These are phyloP conservation scores for Prunella fulvescens DNA, from an alignment of 2,113 vertebrate species.

Conservation along the genomic window DNA sequence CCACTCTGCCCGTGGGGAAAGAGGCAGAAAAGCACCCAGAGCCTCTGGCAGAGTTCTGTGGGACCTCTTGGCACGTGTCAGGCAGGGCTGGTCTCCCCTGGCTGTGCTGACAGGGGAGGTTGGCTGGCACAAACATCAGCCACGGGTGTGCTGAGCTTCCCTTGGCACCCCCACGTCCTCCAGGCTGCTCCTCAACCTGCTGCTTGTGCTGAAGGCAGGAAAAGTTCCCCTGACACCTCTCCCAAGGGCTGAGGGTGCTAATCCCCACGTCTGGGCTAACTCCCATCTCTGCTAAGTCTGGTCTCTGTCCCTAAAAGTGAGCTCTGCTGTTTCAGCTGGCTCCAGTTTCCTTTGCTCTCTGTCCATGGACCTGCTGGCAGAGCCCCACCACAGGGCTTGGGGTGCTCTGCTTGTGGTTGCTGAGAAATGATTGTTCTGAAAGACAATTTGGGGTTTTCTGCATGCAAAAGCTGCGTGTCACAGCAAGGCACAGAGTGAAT, in stretches of 20 bases:
- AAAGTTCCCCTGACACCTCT: neutral
- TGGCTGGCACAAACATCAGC: fast-evolving
- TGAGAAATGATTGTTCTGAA: neutral
- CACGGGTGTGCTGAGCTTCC: neutral
- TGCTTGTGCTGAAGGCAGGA: neutral
- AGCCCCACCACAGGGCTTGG: neutral
- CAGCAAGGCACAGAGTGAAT: neutral
- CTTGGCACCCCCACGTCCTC: fast-evolving
- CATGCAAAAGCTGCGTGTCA: neutral
- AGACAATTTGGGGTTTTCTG: neutral
- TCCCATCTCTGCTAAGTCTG: constrained; percentile 15
- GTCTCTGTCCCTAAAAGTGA: neutral
- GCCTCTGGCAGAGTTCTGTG: neutral
- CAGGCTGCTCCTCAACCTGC: neutral
- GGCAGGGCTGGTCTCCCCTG: neutral
- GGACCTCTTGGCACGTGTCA: neutral
- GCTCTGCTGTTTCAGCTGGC: neutral
- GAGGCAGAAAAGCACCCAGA: neutral
- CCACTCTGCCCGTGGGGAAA: too few species aligned
- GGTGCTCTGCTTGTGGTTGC: neutral
- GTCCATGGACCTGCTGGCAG: neutral
- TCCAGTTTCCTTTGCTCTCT: neutral
- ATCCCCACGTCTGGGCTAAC: neutral
- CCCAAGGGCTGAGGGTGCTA: neutral
- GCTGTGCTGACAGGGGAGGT: neutral